Conservation (phyloP, 30 jellyfish, hydroid and myxozoan genomes). For the Sanderia malayensis region DNA sequence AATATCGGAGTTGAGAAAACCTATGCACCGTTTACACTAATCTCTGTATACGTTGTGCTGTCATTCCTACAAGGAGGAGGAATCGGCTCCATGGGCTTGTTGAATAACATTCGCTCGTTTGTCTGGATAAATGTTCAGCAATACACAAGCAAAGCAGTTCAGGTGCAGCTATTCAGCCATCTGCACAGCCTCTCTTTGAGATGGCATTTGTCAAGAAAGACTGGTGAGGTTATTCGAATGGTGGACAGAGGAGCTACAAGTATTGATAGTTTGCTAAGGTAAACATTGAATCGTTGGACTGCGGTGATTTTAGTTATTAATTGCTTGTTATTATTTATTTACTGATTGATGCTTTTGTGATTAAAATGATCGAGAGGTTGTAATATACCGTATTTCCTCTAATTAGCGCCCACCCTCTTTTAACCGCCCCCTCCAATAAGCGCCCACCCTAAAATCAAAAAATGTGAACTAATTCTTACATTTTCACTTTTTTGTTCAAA, state of each 20-base stretch:
- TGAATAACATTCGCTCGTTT: slow-evolving; percentile 77
- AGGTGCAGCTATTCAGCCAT: slow-evolving; percentile 81
- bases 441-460: no score
- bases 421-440: no score
- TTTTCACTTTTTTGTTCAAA: no score
- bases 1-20: slow-evolving; percentile 4
- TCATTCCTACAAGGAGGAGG: slow-evolving; percentile 95
- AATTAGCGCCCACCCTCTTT: no score
- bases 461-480: no score
- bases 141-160: slow-evolving; percentile 90
- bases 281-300: not conserved
- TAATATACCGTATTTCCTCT: no score
- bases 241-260: slow-evolving; percentile 97
- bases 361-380: no score
- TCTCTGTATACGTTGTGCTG: slow-evolving; percentile 56
- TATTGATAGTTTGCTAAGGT: slow-evolving; percentile 89
- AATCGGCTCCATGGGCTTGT: slow-evolving; percentile 77
- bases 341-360: no score
- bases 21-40: slow-evolving; percentile 65
- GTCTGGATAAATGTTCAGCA: slow-evolving; percentile 94
- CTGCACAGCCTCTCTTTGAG: slow-evolving; percentile 85
- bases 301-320: no score
- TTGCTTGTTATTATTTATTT: no score
- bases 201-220: slow-evolving; percentile 94
- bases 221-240: slow-evolving; percentile 98